A percentile compares a stretch with the other conserved stretches of the same genome.
These are phyloP conservation scores for Oryzias dopingdopingensis DNA, from an alignment of 2,797 vertebrate genomes.

Conservation along the genomic window DNA sequence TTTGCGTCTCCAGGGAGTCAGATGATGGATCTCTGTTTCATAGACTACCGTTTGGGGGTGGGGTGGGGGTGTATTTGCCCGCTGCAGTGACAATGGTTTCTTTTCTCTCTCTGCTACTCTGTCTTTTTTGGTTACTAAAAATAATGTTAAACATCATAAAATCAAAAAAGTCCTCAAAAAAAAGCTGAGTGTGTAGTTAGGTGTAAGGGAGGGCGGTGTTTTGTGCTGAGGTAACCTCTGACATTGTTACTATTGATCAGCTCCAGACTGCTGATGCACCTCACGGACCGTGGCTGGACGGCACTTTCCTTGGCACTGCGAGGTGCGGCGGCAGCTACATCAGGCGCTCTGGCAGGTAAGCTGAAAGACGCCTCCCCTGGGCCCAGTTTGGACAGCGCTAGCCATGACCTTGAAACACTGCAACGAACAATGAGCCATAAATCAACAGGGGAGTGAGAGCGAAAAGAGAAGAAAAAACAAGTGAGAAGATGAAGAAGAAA, in stretches of 20 bases:
- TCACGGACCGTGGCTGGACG: conserved; percentile 28
- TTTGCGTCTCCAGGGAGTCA: conserved; percentile 34
- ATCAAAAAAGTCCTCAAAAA: conserved; percentile 9
- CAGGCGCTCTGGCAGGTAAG: conserved; percentile 54
- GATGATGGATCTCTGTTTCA: conserved; percentile 73
- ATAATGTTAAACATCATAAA: conserved; percentile 8
- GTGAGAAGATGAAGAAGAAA: conserved; percentile 16
- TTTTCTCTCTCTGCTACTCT: conserved; percentile 9
- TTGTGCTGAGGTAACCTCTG: conserved; percentile 24
- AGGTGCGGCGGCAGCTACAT: conserved; percentile 37
- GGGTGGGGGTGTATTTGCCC: conserved; percentile 23
- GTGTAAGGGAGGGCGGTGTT: too few relatives aligned
- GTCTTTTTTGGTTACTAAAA: conserved; percentile 8
- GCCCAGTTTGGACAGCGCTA: conserved; percentile 63
- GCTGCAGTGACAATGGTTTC: conserved; percentile 35
- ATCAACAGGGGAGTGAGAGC: conserved; percentile 56
- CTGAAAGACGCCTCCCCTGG: conserved; percentile 53
- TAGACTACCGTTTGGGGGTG: conserved; percentile 63
- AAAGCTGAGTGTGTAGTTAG: conserved; percentile 2
- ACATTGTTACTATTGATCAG: conserved; percentile 27
- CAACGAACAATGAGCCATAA: conserved; percentile 77
- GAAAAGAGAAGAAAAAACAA: conserved; percentile 12
- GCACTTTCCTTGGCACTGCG: conserved; percentile 30
- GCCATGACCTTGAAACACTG: conserved; percentile 75
- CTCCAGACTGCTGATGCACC: conserved; percentile 18